Conservation (phyloP, 2,888 invertebrate species). For the Cacoxenus indagator region DNA sequence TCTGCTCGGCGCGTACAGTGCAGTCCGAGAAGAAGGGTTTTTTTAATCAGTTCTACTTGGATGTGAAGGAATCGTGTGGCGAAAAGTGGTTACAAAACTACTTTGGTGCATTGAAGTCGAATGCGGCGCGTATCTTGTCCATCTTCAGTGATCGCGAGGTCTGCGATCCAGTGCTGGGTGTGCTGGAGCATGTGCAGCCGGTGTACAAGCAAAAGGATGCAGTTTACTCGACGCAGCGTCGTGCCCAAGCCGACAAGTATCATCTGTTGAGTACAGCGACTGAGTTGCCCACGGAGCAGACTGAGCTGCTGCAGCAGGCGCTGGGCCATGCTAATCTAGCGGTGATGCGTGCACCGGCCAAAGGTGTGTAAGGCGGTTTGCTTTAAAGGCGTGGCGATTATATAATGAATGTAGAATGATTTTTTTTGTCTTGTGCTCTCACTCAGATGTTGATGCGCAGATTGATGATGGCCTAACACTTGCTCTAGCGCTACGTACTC, state of each 20-base stretch:
- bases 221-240: constrained; percentile 74
- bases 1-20: constrained; percentile 82
- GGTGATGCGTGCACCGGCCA: constrained; percentile 79
- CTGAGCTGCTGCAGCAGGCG: constrained; percentile 72
- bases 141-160: constrained; percentile 71
- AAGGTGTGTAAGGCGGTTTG: no score
- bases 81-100: constrained; percentile 75
- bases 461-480: constrained; percentile 77
- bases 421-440: background rate
- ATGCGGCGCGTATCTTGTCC: constrained; percentile 74
- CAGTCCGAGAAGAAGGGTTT: constrained; percentile 83
- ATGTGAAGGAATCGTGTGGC: constrained; percentile 71
- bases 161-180: constrained; percentile 73
- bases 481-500: constrained; percentile 77
- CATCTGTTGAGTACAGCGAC: constrained; percentile 72
- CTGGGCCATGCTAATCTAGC: constrained; percentile 79
- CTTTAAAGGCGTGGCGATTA: no score
- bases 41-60: constrained; percentile 78
- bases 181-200: constrained; percentile 77
- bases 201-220: constrained; percentile 79
- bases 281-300: constrained; percentile 30
- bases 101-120: constrained; percentile 75
- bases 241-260: constrained; percentile 76
- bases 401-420: background rate
- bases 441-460: constrained; percentile 70